phyloP scores from a whole-genome alignment of 2,113 vertebrate species.

The Pseudorectes ferrugineus region DNA sequence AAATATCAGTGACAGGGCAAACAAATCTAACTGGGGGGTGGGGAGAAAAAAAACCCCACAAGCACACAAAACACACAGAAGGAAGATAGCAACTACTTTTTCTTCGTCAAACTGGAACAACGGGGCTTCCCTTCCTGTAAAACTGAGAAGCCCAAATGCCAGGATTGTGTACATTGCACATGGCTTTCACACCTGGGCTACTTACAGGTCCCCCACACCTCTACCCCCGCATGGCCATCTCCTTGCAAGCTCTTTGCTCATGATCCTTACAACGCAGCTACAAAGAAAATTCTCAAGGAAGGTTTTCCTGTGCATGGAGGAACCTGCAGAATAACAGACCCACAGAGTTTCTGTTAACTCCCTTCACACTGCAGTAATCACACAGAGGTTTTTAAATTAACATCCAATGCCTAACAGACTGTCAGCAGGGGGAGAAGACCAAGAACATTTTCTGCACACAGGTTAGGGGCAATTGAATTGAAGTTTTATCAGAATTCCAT shows the following conservation, averaged over 20 bases:
- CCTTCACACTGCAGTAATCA: background rate
- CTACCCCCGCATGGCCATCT: background rate
- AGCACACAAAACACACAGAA: background rate
- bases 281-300: background rate
- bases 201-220: background rate
- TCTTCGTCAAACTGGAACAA: background rate
- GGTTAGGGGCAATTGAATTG: background rate
- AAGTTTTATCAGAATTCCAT: background rate
- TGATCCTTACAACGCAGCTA: background rate
- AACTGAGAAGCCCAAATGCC: background rate
- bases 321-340: background rate
- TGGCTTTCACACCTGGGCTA: too few species aligned
- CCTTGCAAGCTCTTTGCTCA: background rate
- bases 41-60: background rate
- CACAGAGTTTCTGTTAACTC: background rate
- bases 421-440: background rate
- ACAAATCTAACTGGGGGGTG: background rate
- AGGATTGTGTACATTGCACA: fast-evolving
- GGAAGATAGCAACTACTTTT: background rate
- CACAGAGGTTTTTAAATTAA: background rate
- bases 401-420: background rate
- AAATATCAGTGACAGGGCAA: background rate
- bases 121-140: background rate
- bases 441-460: background rate
- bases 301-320: background rate